Evolutionary conservation across 2,888 invertebrate species (phyloP).

Genomic region (Coelopa pilipes): DNA sequence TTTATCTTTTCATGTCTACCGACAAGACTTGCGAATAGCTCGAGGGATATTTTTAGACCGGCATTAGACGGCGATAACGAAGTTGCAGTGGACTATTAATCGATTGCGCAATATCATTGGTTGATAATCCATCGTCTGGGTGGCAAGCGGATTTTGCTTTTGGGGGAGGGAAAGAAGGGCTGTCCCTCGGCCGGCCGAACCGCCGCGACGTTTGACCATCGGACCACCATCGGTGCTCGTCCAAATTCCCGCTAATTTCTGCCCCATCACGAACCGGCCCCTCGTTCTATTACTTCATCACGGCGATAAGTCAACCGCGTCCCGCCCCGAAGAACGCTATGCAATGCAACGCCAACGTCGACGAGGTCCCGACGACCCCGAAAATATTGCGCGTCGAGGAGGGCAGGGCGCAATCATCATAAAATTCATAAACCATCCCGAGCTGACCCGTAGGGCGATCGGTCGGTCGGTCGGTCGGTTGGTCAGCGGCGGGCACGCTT

Average conservation of each 20-base stretch:
- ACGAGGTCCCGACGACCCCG: slow-evolving; percentile 12
- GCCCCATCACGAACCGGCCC: slow-evolving; percentile 44
- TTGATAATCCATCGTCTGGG: neutral
- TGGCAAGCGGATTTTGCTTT: neutral
- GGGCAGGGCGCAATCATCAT: slow-evolving; percentile 31
- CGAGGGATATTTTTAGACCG: too few relatives aligned
- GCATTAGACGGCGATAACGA: too few relatives aligned
- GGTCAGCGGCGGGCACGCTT: slow-evolving; percentile 55
- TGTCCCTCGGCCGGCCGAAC: neutral
- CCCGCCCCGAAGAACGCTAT: slow-evolving; percentile 42
- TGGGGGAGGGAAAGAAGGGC: neutral
- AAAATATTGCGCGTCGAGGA: slow-evolving; percentile 30
- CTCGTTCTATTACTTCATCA: slow-evolving; percentile 29
- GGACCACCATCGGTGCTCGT: slow-evolving; percentile 44
- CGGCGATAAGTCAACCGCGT: slow-evolving; percentile 39
- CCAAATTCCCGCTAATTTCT: slow-evolving; percentile 40
- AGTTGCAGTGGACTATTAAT: too few relatives aligned
- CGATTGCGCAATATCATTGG: too few relatives aligned
- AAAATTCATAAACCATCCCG: slow-evolving; percentile 30
- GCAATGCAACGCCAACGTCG: neutral
- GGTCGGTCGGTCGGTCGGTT: slow-evolving; percentile 38
- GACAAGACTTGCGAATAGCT: too few relatives aligned
- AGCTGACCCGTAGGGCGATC: slow-evolving; percentile 28
- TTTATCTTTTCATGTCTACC: too few relatives aligned
- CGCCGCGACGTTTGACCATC: neutral